Conservation (phyloP, 2,113 vertebrate species). For the Cricetomys ansorgei region DNA sequence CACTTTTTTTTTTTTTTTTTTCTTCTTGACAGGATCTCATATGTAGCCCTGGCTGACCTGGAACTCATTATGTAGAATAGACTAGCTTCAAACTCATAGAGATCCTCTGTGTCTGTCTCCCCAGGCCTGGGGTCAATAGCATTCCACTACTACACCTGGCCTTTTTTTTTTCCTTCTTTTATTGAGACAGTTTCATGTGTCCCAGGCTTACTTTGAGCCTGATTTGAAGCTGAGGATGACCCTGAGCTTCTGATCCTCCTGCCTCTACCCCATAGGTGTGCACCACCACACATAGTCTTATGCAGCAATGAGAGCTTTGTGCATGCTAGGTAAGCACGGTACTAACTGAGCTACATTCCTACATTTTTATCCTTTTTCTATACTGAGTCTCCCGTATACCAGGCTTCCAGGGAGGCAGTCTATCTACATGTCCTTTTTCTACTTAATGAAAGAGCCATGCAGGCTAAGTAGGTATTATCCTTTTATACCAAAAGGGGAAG, state of each 20-base stretch:
- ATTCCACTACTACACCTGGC: neutral
- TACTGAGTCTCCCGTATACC: neutral
- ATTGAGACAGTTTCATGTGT: neutral
- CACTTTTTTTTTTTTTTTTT: too few species aligned
- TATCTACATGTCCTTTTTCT: neutral
- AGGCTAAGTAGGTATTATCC: neutral
- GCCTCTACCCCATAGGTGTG: neutral
- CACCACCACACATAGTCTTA: neutral
- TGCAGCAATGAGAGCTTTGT: too few species aligned
- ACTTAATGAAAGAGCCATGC: neutral
- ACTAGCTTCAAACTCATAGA: neutral
- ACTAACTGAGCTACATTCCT: neutral
- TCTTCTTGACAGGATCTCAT: neutral
- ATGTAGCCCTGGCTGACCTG: neutral
- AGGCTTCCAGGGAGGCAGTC: conserved; percentile 1
- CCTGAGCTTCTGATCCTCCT: neutral
- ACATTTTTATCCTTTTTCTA: neutral
- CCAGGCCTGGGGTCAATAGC: neutral
- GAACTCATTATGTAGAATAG: neutral
- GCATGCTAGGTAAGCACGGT: neutral
- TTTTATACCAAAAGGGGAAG: neutral
- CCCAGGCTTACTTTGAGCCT: neutral
- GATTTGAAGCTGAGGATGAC: neutral
- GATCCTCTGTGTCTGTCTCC: neutral
- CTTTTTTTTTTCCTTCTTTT: too few species aligned